Evolutionary conservation across 2,888 invertebrate genomes (phyloP).

Genomic region (Linnaemya tessellans): DNA sequence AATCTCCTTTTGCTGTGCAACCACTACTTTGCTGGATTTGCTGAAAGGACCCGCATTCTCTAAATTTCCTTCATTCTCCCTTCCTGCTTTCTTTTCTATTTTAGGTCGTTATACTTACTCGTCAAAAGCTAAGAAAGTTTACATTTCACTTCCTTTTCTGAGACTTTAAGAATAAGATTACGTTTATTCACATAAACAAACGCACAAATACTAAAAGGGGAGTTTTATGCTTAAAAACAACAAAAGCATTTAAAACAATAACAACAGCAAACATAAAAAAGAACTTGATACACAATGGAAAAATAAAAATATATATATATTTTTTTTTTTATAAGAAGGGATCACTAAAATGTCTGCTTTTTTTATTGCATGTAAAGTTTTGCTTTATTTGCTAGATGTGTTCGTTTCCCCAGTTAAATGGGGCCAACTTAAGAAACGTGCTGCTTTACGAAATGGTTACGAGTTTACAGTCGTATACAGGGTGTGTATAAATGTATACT

Average conservation of each 20-base stretch:
- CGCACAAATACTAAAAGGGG: neutral
- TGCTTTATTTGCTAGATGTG: neutral
- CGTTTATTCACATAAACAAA: neutral
- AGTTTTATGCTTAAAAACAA: neutral
- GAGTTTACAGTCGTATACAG: neutral
- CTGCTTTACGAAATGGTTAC: neutral
- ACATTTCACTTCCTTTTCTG: slow-evolving; percentile 51
- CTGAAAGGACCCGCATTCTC: neutral
- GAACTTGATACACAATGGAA: neutral
- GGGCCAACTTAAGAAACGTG: neutral
- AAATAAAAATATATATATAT: neutral
- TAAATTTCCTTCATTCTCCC: neutral
- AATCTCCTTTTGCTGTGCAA: neutral
- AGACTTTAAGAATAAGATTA: slow-evolving; percentile 30
- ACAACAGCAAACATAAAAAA: slow-evolving; percentile 11
- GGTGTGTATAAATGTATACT: neutral
- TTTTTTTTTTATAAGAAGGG: neutral
- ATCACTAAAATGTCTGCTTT: neutral
- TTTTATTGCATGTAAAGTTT: neutral
- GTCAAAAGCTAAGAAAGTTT: slow-evolving; percentile 48
- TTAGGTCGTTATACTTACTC: neutral
- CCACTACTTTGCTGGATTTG: neutral
- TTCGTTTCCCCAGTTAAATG: neutral
- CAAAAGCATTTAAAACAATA: slow-evolving; percentile 24
- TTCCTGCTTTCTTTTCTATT: neutral